A percentile compares a stretch with the other conserved stretches of the same genome.
Conservation (phyloP, 1,140 invertebrate species). For the Trichonephila clavata region DNA sequence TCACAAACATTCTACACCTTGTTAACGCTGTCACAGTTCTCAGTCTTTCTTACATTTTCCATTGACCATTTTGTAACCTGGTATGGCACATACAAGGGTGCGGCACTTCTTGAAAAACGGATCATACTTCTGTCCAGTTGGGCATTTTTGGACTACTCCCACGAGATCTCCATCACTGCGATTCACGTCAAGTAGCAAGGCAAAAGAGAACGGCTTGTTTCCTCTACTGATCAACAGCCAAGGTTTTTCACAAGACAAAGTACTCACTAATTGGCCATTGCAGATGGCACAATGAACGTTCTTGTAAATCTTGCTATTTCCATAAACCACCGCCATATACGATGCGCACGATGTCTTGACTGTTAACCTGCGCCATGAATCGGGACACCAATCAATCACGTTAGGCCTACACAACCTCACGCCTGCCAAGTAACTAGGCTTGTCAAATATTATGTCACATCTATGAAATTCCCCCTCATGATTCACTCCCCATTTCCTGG, state of each 20-base stretch:
- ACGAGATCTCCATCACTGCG: slow-evolving; percentile 37
- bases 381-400: background rate
- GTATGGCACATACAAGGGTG: slow-evolving; percentile 79
- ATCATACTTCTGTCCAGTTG: slow-evolving; percentile 81
- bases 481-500: background rate
- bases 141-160: background rate
- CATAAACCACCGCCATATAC: slow-evolving; percentile 33
- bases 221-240: background rate
- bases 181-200: slow-evolving; percentile 61
- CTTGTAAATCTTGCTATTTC: background rate
- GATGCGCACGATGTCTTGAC: background rate
- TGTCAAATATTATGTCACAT: slow-evolving; percentile 14
- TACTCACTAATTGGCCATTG: background rate
- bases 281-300: slow-evolving; percentile 57
- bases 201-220: slow-evolving; percentile 45
- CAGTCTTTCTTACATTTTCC: slow-evolving; percentile 32
- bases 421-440: background rate
- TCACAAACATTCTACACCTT: too few relatives aligned
- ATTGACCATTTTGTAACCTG: slow-evolving; percentile 38
- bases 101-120: slow-evolving; percentile 83
- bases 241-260: background rate
- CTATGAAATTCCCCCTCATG: background rate
- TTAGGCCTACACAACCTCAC: slow-evolving; percentile 16
- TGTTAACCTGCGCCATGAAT: background rate
- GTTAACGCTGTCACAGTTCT: background rate